Percentiles rank a stretch among this genome's conserved stretches.
Evolutionary conservation across 2,888 invertebrate species (phyloP).

Genomic region (Muschampia staudingeri): DNA sequence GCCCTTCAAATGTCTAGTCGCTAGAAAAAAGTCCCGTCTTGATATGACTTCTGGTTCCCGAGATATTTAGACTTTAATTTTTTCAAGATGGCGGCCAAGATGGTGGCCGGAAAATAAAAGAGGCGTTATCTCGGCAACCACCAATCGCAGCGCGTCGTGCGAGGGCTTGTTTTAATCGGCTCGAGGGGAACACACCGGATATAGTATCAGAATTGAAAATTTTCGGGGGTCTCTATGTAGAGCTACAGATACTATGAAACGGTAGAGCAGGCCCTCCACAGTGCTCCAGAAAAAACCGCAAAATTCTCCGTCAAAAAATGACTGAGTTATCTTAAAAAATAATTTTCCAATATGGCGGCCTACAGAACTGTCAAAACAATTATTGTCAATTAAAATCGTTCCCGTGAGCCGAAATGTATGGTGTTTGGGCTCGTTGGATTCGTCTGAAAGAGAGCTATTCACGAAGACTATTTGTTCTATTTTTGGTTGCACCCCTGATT

Average conservation of each 20-base stretch:
- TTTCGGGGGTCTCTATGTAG: neutral
- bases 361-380: neutral
- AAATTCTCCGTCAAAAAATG: neutral
- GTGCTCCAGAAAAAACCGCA: neutral
- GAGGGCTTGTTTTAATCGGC: neutral
- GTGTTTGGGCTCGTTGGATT: no score
- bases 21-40: neutral
- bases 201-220: neutral
- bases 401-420: no score
- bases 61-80: neutral
- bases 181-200: neutral
- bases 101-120: neutral
- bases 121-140: neutral
- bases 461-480: no score
- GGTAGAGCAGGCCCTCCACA: neutral
- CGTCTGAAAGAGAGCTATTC: no score
- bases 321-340: neutral
- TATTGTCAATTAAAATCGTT: neutral
- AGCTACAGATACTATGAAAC: neutral
- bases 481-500: no score
- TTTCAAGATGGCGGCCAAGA: neutral
- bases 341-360: neutral
- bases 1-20: no score
- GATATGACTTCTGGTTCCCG: neutral
- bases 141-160: neutral